Conservation (phyloP, 2,888 invertebrate genomes). For the Hirtodrosophila cameraria region DNA sequence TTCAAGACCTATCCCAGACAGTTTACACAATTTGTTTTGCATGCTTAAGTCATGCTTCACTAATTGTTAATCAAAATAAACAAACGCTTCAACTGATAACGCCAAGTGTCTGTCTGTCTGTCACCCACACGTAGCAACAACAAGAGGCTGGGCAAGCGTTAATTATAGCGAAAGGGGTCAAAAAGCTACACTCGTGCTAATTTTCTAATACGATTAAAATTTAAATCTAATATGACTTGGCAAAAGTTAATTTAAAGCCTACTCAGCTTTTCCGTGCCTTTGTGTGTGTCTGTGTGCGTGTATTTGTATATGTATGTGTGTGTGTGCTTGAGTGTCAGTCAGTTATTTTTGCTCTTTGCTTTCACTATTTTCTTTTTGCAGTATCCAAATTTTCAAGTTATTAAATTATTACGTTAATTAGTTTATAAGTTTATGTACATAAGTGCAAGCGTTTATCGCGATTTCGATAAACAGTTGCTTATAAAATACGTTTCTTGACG, state of each 20-base stretch:
- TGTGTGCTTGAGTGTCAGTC: constrained; percentile 2
- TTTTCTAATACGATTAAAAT: neutral
- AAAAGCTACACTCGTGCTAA: constrained; percentile 14
- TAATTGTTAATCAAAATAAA: constrained; percentile 26
- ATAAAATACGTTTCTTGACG: too few species aligned
- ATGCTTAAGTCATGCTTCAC: constrained; percentile 13
- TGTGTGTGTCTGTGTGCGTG: neutral
- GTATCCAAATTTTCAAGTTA: neutral
- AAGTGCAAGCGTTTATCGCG: constrained; percentile 8
- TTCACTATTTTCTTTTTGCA: neutral
- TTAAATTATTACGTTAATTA: too few species aligned
- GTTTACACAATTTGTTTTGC: constrained; percentile 14
- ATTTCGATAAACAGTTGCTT: too few species aligned
- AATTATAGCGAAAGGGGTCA: constrained; percentile 14
- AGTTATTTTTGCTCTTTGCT: neutral
- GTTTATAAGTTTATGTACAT: neutral
- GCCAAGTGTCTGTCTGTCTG: too few species aligned
- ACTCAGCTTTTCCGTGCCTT: neutral
- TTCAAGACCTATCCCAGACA: constrained; percentile 12
- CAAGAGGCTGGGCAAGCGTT: neutral
- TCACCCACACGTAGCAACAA: constrained; percentile 3
- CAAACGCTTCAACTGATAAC: constrained; percentile 35
- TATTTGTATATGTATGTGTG: neutral
- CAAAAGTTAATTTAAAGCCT: constrained; percentile 5
- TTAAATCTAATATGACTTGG: neutral